phyloP scores from a whole-genome alignment of 2,113 vertebrate species.

The Antigone vipio region DNA sequence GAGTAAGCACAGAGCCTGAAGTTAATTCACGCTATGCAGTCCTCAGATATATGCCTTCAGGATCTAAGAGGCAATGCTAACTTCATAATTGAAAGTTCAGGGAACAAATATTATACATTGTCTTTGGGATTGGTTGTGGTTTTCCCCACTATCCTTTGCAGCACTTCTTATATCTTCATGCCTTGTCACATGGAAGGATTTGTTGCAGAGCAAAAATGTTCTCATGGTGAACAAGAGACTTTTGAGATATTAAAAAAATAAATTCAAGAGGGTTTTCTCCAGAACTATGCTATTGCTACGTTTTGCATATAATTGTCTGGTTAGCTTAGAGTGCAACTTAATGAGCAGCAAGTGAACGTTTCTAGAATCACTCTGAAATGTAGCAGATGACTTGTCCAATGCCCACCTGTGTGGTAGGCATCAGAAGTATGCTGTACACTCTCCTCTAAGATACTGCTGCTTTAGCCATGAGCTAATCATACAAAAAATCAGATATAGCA shows the following conservation, averaged over 20 bases:
- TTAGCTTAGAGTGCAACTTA: not conserved
- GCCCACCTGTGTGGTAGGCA: not conserved
- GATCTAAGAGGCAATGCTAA: not conserved
- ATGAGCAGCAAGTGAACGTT: not conserved
- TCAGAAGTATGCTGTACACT: not conserved
- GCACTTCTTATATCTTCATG: rapidly evolving
- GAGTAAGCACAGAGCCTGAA: not conserved
- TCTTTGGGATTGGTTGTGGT: not conserved
- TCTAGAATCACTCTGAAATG: not conserved
- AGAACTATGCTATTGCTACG: not conserved
- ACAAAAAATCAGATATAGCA: not conserved
- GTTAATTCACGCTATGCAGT: not conserved
- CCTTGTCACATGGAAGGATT: not conserved
- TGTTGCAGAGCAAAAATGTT: not conserved
- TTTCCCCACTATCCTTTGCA: not conserved
- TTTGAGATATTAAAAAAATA: not conserved
- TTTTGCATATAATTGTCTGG: not conserved
- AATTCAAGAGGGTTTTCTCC: not conserved
- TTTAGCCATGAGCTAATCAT: not conserved
- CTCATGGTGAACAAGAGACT: not conserved
- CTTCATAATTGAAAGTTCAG: not conserved
- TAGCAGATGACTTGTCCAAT: not conserved
- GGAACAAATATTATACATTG: not conserved
- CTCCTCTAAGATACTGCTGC: not conserved
- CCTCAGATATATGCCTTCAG: not conserved